phyloP scores from a whole-genome alignment of 2,797 vertebrate species.

The Choloepus didactylus region DNA sequence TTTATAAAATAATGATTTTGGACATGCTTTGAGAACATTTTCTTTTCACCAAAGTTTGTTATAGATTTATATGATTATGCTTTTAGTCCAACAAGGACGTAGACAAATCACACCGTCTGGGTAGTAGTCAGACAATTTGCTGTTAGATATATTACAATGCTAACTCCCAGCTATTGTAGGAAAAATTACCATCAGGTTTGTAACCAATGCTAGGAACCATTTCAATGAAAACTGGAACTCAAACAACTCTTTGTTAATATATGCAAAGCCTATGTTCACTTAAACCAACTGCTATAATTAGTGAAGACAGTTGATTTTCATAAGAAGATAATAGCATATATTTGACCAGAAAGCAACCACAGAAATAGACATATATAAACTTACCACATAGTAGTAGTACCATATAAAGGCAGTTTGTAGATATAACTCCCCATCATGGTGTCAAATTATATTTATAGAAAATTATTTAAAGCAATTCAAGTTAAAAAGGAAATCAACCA shows the following conservation, averaged over 20 bases:
- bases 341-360: constrained; percentile 36
- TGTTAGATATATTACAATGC: not conserved
- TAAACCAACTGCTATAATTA: not conserved
- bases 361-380: constrained; percentile 53
- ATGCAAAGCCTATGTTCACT: not conserved
- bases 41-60: not conserved
- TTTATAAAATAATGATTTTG: constrained; percentile 19
- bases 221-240: constrained; percentile 2
- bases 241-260: not conserved
- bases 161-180: not conserved
- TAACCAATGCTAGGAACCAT: not conserved
- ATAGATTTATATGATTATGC: constrained; percentile 1
- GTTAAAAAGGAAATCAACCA: not conserved
- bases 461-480: not conserved
- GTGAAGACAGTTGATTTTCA: constrained; percentile 68
- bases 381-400: constrained; percentile 9
- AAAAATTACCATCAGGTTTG: not conserved
- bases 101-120: not conserved
- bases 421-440: not conserved
- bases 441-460: not conserved
- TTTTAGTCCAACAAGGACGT: not conserved
- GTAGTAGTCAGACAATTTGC: not conserved
- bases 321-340: constrained; percentile 60
- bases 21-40: not conserved
- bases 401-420: not conserved